Evolutionary conservation across 30 jellyfish, hydroid and myxozoan genomes (phyloP).

Genomic region (Aurelia coerulea): DNA sequence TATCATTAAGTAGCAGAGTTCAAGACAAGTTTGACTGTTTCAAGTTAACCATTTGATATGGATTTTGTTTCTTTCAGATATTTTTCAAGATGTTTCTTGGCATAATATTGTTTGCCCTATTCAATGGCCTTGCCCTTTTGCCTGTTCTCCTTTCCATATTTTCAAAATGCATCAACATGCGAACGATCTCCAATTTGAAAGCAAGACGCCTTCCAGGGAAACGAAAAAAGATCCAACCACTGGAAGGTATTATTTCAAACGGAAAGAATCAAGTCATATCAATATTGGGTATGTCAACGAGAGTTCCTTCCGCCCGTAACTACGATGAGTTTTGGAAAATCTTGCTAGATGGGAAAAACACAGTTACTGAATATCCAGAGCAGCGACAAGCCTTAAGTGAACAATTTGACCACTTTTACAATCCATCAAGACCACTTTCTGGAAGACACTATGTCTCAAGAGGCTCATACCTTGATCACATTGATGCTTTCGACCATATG

Average conservation of each 20-base stretch:
- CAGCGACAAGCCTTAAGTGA: not conserved
- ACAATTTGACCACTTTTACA: constrained; percentile 1
- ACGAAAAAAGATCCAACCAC: no score
- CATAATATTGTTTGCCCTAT: constrained; percentile 49
- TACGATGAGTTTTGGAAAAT: constrained; percentile 51
- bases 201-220: no score
- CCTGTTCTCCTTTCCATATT: constrained; percentile 69
- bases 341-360: constrained; percentile 26
- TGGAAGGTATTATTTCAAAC: no score
- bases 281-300: constrained; percentile 51
- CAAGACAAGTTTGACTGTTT: not conserved
- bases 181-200: no score
- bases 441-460: constrained; percentile 45
- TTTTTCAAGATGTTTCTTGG: constrained; percentile 79
- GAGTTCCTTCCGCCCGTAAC: constrained; percentile 50
- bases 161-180: not conserved
- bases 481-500: constrained; percentile 48
- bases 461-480: constrained; percentile 58
- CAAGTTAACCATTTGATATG: no score
- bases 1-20: not conserved
- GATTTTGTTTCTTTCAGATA: constrained; percentile 7
- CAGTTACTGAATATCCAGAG: constrained; percentile 47
- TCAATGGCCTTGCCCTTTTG: constrained; percentile 60
- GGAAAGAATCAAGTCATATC: not conserved
- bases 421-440: constrained; percentile 42